Percentiles rank a stretch among this genome's conserved stretches.
phyloP scores from a whole-genome alignment of 35 echinoderm and acorn worm genomes.

The Strongylocentrotus purpuratus region DNA sequence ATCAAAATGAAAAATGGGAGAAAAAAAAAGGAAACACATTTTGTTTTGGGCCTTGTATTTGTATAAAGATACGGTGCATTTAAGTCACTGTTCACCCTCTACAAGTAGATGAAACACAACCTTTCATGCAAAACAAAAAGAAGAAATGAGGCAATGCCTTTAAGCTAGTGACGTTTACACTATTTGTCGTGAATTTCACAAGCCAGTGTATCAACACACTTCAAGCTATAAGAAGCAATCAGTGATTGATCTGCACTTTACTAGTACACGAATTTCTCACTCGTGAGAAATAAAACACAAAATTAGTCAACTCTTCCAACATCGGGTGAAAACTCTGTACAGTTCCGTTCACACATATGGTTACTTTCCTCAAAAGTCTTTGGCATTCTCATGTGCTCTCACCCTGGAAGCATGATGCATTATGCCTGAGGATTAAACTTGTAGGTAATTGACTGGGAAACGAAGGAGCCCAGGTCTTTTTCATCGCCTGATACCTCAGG shows the following conservation, averaged over 20 bases:
- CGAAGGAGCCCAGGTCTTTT: neutral
- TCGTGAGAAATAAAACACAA: neutral
- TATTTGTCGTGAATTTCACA: too few species aligned
- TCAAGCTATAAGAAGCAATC: neutral
- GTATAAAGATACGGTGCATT: too few species aligned
- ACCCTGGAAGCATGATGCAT: neutral
- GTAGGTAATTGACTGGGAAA: conserved; percentile 1
- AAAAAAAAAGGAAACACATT: neutral
- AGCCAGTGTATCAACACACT: too few species aligned
- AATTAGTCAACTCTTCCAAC: neutral
- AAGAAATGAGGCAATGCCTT: too few species aligned
- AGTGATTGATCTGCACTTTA: neutral
- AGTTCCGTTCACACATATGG: neutral
- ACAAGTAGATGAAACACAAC: too few species aligned
- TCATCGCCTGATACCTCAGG: neutral
- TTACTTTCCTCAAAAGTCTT: neutral
- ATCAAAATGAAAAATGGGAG: neutral
- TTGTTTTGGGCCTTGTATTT: neutral
- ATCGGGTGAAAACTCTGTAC: neutral
- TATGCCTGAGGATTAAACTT: neutral
- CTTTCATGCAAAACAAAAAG: too few species aligned
- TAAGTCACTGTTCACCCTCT: too few species aligned
- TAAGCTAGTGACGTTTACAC: too few species aligned
- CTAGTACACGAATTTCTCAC: neutral
- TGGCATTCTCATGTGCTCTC: neutral